Evolutionary conservation across 2,113 vertebrate genomes (phyloP).

Genomic region (Grantiella picta): DNA sequence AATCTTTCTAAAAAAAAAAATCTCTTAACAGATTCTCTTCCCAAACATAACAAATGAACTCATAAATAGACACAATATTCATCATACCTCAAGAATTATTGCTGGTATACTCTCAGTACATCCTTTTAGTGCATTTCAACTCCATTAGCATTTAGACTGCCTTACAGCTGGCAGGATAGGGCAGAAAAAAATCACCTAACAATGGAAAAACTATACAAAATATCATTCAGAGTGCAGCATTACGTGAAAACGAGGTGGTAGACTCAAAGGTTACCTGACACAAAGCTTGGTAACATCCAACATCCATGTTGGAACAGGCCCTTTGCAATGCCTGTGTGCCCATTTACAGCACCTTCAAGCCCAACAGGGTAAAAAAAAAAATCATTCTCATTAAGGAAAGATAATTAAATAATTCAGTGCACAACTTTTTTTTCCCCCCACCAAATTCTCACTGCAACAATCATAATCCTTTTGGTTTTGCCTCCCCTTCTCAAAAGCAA

Average conservation of each 20-base stretch:
- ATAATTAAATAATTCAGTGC: background rate
- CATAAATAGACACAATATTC: constrained; percentile 33
- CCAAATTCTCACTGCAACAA: background rate
- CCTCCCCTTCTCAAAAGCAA: background rate
- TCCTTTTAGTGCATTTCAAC: constrained; percentile 11
- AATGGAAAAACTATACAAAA: background rate
- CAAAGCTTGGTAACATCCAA: constrained; percentile 79
- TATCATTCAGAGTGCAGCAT: constrained; percentile 28
- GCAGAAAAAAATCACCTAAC: constrained; percentile 34
- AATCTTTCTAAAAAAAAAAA: background rate
- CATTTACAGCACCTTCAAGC: constrained; percentile 68
- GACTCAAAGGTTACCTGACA: constrained; percentile 60
- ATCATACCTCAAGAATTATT: constrained; percentile 33
- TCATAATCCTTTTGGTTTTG: background rate
- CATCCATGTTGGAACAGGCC: constrained; percentile 70
- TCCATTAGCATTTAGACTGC: constrained; percentile 62
- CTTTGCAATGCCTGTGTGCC: constrained; percentile 60
- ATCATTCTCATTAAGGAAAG: background rate
- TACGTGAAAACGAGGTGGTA: constrained; percentile 17
- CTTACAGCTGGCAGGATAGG: background rate
- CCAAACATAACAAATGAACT: constrained; percentile 8
- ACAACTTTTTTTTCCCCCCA: background rate
- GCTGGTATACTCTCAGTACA: background rate
- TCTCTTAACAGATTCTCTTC: constrained; percentile 17
- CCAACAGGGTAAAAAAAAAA: background rate